phyloP scores from a whole-genome alignment of 2,113 vertebrate genomes.

The Oenanthe oenanthe region DNA sequence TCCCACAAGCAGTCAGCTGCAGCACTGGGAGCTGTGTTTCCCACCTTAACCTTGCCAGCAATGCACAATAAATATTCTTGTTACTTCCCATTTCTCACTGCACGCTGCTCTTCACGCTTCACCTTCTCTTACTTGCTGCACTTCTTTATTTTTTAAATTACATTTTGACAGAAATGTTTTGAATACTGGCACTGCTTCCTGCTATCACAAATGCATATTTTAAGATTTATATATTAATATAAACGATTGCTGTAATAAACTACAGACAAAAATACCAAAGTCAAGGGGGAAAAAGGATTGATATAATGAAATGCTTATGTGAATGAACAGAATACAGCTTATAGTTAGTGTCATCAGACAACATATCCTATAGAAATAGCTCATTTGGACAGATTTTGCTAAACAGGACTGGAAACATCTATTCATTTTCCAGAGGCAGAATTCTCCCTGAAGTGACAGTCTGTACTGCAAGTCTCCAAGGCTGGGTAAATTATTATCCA shows the following conservation, averaged over 20 bases:
- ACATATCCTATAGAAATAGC: background rate
- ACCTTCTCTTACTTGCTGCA: background rate
- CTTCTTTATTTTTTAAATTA: background rate
- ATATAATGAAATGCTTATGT: background rate
- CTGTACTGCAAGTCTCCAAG: background rate
- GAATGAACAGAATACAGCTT: conserved; percentile 7
- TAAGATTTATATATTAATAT: background rate
- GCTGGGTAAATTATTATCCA: background rate
- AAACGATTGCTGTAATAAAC: background rate
- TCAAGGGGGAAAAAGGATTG: background rate
- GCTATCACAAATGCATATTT: background rate
- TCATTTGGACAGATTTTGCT: background rate
- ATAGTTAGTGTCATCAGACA: background rate
- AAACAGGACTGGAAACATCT: background rate
- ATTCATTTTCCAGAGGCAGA: background rate
- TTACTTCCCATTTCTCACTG: background rate
- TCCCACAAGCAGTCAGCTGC: background rate
- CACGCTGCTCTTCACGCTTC: background rate
- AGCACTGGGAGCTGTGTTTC: background rate
- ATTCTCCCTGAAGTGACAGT: conserved; percentile 4
- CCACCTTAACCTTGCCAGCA: background rate
- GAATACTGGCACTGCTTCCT: background rate
- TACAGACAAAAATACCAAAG: background rate
- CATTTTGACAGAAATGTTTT: background rate
- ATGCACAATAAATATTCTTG: background rate